phyloP scores from a whole-genome alignment of 2,113 vertebrate species.

The Crotalus viridis region DNA sequence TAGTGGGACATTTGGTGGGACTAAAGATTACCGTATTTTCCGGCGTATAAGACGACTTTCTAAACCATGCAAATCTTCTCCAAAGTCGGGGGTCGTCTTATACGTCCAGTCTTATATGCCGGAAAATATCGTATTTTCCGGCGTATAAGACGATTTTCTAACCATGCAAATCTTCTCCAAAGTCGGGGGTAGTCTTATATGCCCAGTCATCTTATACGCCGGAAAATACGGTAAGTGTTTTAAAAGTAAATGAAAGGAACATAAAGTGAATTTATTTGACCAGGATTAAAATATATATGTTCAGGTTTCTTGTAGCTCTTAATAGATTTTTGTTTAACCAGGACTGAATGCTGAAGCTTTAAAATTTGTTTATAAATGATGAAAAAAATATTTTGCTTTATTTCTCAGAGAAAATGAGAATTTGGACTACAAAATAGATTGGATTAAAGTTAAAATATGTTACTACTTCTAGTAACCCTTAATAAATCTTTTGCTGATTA shows the following conservation, averaged over 20 bases:
- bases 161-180: no score
- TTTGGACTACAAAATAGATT: neutral
- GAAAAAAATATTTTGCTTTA: neutral
- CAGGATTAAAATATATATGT: neutral
- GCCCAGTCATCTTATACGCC: no score
- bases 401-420: neutral
- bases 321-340: neutral
- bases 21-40: neutral
- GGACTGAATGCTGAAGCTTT: neutral
- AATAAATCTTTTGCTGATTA: neutral
- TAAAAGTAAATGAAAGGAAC: neutral
- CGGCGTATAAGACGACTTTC: no score
- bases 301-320: neutral
- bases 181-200: no score
- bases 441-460: neutral
- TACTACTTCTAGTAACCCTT: neutral
- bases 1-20: neutral
- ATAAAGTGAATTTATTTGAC: neutral
- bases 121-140: no score
- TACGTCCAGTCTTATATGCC: no score
- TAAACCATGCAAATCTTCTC: no score
- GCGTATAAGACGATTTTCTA: no score
- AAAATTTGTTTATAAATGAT: neutral
- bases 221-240: neutral
- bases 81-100: no score